Conservation (phyloP, 2,888 invertebrate genomes). For the Anagyrus pseudococci region DNA sequence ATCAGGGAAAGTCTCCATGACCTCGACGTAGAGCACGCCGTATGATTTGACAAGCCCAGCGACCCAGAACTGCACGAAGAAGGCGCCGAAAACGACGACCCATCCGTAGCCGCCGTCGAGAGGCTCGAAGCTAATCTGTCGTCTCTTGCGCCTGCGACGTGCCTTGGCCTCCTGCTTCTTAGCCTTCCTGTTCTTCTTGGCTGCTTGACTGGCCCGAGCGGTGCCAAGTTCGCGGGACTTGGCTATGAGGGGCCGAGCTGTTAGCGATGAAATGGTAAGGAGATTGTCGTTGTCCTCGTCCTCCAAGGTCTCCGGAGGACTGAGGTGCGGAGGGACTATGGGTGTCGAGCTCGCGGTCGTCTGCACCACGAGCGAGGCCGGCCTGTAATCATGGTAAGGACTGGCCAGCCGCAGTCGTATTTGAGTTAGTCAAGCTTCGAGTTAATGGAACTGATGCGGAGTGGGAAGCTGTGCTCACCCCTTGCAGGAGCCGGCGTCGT, state of each 20-base stretch:
- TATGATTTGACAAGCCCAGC: slow-evolving; percentile 83
- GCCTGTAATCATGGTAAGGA: slow-evolving; percentile 56
- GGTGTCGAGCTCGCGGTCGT: slow-evolving; percentile 58
- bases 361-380: slow-evolving; percentile 64
- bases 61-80: slow-evolving; percentile 83
- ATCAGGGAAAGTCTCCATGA: slow-evolving; percentile 79
- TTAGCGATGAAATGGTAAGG: slow-evolving; percentile 75
- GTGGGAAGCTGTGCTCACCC: slow-evolving; percentile 18
- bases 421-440: background rate
- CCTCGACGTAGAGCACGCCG: slow-evolving; percentile 81
- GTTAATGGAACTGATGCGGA: background rate
- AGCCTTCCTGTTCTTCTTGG: slow-evolving; percentile 42
- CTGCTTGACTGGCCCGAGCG: slow-evolving; percentile 23
- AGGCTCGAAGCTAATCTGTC: slow-evolving; percentile 60
- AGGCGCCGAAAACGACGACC: slow-evolving; percentile 79
- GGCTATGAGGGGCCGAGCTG: slow-evolving; percentile 75
- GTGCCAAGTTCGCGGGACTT: slow-evolving; percentile 67
- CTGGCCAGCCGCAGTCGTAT: background rate
- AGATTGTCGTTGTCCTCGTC: slow-evolving; percentile 77
- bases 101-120: slow-evolving; percentile 81
- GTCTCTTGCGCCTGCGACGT: no score
- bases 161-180: slow-evolving; percentile 39
- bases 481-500: slow-evolving; percentile 43
- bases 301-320: slow-evolving; percentile 63
- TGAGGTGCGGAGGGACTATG: slow-evolving; percentile 58